A percentile compares a stretch with the other conserved stretches of the same genome.
phyloP scores from a whole-genome alignment of 2,113 vertebrate species.

The Siniperca knerii region DNA sequence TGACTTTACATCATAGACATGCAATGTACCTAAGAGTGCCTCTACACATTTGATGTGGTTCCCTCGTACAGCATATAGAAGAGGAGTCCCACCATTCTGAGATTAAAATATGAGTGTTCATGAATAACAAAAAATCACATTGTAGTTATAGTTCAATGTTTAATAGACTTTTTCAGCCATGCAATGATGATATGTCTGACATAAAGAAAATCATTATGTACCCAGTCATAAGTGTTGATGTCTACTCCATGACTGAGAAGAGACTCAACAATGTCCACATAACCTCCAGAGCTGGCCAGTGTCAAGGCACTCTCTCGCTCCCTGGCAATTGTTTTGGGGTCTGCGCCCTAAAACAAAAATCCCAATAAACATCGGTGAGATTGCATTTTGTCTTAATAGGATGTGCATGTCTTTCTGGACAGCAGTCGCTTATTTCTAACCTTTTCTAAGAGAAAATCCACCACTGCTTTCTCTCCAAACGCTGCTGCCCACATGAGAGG shows the following conservation, averaged over 20 bases:
- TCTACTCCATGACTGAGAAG: slow-evolving; percentile 90
- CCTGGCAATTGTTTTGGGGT: slow-evolving; percentile 90
- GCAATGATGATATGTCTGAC: background rate
- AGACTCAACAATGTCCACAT: slow-evolving; percentile 90
- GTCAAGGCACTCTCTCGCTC: slow-evolving; percentile 94
- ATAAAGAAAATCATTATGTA: slow-evolving; percentile 65
- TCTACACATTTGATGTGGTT: slow-evolving; percentile 95
- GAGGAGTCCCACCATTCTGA: slow-evolving; percentile 95
- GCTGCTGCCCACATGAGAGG: slow-evolving; percentile 97
- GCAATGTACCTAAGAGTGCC: slow-evolving; percentile 88
- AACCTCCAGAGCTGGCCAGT: slow-evolving; percentile 94
- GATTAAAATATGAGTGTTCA: slow-evolving; percentile 6
- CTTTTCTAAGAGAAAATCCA: slow-evolving; percentile 93
- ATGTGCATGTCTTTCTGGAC: background rate
- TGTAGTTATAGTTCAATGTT: background rate
- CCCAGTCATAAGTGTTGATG: slow-evolving; percentile 97
- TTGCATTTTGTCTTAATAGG: background rate
- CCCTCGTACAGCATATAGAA: slow-evolving; percentile 95
- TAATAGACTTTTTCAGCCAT: background rate
- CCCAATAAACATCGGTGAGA: background rate
- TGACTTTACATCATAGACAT: background rate
- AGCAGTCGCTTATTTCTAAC: slow-evolving; percentile 75
- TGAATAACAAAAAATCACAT: background rate
- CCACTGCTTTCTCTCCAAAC: slow-evolving; percentile 93
- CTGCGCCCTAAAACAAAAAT: slow-evolving; percentile 86